These are phyloP conservation scores for Cancer borealis DNA, from an alignment of 2,888 invertebrate genomes.

Conservation along the genomic window DNA sequence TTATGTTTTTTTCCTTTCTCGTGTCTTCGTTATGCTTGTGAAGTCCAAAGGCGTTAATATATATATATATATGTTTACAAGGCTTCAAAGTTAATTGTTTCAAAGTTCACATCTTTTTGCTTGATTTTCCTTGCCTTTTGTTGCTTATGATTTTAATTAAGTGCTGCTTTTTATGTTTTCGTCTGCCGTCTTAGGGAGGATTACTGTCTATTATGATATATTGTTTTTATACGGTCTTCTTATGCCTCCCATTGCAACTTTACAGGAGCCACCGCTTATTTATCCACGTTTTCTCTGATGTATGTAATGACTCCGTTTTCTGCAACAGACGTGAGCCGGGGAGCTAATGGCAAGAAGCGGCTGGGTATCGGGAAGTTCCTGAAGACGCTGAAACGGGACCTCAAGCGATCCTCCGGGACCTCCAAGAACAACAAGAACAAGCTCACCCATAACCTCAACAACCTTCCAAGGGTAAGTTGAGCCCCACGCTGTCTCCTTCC, in stretches of 20 bases:
- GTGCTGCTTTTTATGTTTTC: not conserved
- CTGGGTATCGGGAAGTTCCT: constrained; percentile 76
- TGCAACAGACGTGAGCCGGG: constrained; percentile 65
- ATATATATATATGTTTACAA: no score
- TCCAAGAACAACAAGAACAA: constrained; percentile 65
- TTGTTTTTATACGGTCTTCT: not conserved
- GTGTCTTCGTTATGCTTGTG: no score
- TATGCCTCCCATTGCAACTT: not conserved
- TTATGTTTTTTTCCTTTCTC: no score
- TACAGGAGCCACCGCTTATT: not conserved
- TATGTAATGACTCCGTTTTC: constrained; percentile 49
- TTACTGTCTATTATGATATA: no score
- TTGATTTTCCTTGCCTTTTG: no score
- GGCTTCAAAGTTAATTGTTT: no score
- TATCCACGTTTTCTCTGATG: constrained; percentile 53
- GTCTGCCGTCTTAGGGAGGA: no score
- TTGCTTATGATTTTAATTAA: no score
- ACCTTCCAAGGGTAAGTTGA: constrained; percentile 64
- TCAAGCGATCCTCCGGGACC: constrained; percentile 69
- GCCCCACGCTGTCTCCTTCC: not conserved
- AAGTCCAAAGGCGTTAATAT: no score
- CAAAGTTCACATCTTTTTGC: no score
- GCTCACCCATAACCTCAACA: constrained; percentile 69
- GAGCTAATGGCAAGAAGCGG: constrained; percentile 72
- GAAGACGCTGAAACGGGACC: constrained; percentile 75